Base-by-base conservation (phyloP, 2,113 vertebrate genomes). In the Misgurnus mizolepis region DNA sequence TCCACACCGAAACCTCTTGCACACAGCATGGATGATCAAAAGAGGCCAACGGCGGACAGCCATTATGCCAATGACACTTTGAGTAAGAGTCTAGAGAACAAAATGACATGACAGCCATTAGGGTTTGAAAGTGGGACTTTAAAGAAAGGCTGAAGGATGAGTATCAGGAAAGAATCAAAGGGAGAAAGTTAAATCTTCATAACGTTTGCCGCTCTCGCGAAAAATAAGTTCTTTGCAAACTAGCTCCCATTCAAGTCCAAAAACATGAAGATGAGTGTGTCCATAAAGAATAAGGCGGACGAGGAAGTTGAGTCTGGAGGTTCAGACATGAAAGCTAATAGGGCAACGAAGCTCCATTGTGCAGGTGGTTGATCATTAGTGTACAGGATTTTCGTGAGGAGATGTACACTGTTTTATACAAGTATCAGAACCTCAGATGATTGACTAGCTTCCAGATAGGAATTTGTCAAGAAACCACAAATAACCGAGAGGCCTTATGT, bases 11-110 rank as follows among this genome's bases (percentile, higher is more conserved):
- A 88, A 88, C 83, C 88, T 86, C 89, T 88, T 75, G 78, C 90
- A 90, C 89, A 89, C 88, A 79, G 89, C 90, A 92, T 89, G 88
- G 86, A 93, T 94, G 93, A 94, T 94, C 93, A 94, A 94, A 94
- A 93, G 93, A 92, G 90, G 87, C 88, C 88, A 89, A 92, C 91
- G 91, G 91, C 93, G 91, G 91, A 86, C 89, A 90, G 91, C 93
- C 92, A 93, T 94, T 94, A 94, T 93, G 93, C 91, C 93, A 92
- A 92, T 93, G 93, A 94, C 93, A 94, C 93, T 93, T 93, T 93
- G 90, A 93, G 92, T 94, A 92, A 93, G 93, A 93, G 93, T 93
- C 93, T 93, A 87, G 90, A 92, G 93, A 92, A 90, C 85, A 76
- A 90, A 87, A 90, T 90, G 90, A 94, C 93, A 94, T 93, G 93